Conservation (phyloP, 2,888 invertebrate genomes). For the Nymphalis urticae region DNA sequence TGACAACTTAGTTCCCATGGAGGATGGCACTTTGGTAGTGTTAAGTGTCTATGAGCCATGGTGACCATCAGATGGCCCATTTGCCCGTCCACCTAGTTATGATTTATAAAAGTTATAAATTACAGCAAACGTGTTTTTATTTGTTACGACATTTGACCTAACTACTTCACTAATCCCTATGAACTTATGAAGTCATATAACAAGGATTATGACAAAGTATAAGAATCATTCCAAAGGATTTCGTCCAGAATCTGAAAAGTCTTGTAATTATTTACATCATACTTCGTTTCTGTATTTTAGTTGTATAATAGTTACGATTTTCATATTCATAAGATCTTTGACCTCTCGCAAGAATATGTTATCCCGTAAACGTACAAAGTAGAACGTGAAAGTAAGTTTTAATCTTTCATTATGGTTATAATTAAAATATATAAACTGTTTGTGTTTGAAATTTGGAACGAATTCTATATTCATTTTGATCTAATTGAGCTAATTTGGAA, state of each 20-base stretch:
- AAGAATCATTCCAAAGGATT: slow-evolving; percentile 1
- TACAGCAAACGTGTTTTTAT: slow-evolving; percentile 9
- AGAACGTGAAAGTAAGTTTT: too few species aligned
- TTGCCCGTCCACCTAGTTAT: too few species aligned
- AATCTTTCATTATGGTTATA: too few species aligned
- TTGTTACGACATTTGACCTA: slow-evolving; percentile 10
- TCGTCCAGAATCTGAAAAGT: slow-evolving; percentile 1
- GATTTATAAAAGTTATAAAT: not conserved
- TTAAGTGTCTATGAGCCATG: too few species aligned
- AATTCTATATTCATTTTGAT: too few species aligned
- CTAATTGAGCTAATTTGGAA: too few species aligned
- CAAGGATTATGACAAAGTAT: slow-evolving; percentile 12
- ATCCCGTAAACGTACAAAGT: too few species aligned
- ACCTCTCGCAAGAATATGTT: not conserved
- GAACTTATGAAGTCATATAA: slow-evolving; percentile 16
- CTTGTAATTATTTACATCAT: not conserved
- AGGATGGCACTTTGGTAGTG: too few species aligned
- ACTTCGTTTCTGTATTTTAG: not conserved
- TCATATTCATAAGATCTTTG: not conserved
- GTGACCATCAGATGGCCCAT: too few species aligned
- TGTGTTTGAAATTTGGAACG: too few species aligned
- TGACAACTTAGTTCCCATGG: too few species aligned
- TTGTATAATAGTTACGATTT: not conserved
- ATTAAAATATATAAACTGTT: too few species aligned
- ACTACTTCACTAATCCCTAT: slow-evolving; percentile 12